Percentiles rank a stretch among this genome's conserved stretches.
Evolutionary conservation across 2,888 invertebrate species (phyloP).

Genomic region (Cryptus armator): DNA sequence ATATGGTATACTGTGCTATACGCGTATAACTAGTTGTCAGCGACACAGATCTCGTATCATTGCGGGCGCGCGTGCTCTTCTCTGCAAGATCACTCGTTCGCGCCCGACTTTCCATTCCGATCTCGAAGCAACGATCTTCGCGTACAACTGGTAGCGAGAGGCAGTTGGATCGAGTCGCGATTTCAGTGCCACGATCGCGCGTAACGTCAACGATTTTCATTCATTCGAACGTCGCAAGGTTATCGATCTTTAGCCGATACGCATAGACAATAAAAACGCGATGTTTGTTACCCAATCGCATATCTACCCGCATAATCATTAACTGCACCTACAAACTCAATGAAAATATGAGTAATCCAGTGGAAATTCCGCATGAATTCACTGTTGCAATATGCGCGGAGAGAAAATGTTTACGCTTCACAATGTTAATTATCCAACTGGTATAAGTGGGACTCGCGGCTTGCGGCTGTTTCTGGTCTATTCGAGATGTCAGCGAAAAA

Average conservation of each 20-base stretch:
- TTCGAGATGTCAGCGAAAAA: conserved; percentile 11
- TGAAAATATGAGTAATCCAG: neutral
- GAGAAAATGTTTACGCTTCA: conserved; percentile 34
- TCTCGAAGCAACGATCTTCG: conserved; percentile 59
- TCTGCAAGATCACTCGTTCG: conserved; percentile 23
- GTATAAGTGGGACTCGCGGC: conserved; percentile 9
- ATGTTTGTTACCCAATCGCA: neutral
- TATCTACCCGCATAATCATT: neutral
- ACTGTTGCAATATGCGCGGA: neutral
- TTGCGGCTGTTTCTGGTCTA: conserved; percentile 5
- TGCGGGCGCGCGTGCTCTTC: conserved; percentile 37
- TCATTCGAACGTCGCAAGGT: conserved; percentile 52
- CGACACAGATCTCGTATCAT: conserved; percentile 51
- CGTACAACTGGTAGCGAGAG: conserved; percentile 4
- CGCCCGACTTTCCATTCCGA: conserved; percentile 65
- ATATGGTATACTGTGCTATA: neutral
- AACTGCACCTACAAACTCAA: neutral
- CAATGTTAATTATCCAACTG: conserved; percentile 43
- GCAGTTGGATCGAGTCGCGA: conserved; percentile 48
- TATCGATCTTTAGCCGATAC: conserved; percentile 30
- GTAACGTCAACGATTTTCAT: conserved; percentile 63
- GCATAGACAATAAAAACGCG: neutral
- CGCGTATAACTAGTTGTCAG: conserved; percentile 25
- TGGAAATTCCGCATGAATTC: neutral
- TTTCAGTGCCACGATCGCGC: conserved; percentile 64